Evolutionary conservation across 2,888 invertebrate species (phyloP).

Genomic region (Zonitis immaculata): DNA sequence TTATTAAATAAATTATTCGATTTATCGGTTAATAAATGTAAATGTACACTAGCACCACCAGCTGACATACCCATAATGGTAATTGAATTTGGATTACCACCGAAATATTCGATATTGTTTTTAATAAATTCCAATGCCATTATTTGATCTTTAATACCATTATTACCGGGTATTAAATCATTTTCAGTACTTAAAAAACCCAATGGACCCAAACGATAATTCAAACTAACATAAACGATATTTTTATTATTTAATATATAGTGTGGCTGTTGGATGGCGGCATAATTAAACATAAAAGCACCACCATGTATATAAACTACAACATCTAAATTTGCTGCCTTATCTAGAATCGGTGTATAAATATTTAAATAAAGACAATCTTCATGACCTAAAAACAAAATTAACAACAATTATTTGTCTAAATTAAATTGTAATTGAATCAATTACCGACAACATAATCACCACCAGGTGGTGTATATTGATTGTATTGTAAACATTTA

Average conservation of each 20-base stretch:
- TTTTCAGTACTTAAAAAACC: constrained; percentile 74
- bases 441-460: constrained; percentile 27
- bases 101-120: constrained; percentile 64
- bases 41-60: constrained; percentile 70
- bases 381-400: constrained; percentile 54
- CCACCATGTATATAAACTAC: constrained; percentile 64
- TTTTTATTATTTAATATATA: constrained; percentile 61
- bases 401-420: constrained; percentile 13
- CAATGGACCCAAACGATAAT: constrained; percentile 67
- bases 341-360: constrained; percentile 52
- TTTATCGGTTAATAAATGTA: constrained; percentile 64
- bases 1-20: constrained; percentile 51
- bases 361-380: constrained; percentile 66
- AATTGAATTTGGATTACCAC: constrained; percentile 65
- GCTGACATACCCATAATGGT: constrained; percentile 68
- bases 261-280: constrained; percentile 48
- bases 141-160: constrained; percentile 69
- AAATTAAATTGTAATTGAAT: neutral
- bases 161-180: constrained; percentile 63
- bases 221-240: constrained; percentile 63
- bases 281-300: constrained; percentile 64
- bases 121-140: constrained; percentile 67
- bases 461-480: constrained; percentile 27
- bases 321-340: constrained; percentile 55
- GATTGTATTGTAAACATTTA: constrained; percentile 43